phyloP scores from a whole-genome alignment of 2,888 invertebrate genomes.

The Seladonia tumulorum region DNA sequence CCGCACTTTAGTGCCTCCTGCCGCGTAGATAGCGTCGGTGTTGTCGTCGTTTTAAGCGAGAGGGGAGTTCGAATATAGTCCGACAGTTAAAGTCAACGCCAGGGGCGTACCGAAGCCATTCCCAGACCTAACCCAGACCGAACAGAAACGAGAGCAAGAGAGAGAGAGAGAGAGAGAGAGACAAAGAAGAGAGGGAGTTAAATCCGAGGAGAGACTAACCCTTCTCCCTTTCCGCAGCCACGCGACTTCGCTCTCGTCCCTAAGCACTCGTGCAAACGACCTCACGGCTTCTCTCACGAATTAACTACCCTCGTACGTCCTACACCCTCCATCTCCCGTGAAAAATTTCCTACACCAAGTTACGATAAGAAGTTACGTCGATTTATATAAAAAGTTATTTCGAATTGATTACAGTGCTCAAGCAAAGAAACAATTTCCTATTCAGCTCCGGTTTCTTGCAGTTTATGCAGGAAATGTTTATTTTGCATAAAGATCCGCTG shows the following conservation, averaged over 20 bases:
- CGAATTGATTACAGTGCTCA: too few species aligned
- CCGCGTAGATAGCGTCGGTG: constrained; percentile 69
- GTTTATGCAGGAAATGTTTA: too few species aligned
- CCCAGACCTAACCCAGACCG: constrained; percentile 42
- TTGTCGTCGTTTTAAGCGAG: constrained; percentile 65
- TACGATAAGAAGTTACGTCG: too few species aligned
- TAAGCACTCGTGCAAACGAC: constrained; percentile 81
- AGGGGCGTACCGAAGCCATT: constrained; percentile 69
- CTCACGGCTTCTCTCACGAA: constrained; percentile 75
- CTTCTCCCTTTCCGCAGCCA: constrained; percentile 39
- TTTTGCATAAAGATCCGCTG: too few species aligned
- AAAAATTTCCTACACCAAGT: constrained; percentile 1
- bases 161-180: constrained; percentile 24
- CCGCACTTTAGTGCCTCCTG: constrained; percentile 74
- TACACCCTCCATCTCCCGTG: neutral
- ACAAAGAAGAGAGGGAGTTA: neutral
- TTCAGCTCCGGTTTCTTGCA: too few species aligned
- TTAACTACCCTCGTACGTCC: constrained; percentile 67
- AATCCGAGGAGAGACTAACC: constrained; percentile 3
- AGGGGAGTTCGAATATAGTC: constrained; percentile 74
- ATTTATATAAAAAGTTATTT: too few species aligned
- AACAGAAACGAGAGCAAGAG: constrained; percentile 18
- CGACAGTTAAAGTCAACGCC: constrained; percentile 81
- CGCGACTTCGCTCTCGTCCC: constrained; percentile 48
- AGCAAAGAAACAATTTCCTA: too few species aligned